phyloP scores from a whole-genome alignment of 2,113 vertebrate species.

The Callospermophilus lateralis region DNA sequence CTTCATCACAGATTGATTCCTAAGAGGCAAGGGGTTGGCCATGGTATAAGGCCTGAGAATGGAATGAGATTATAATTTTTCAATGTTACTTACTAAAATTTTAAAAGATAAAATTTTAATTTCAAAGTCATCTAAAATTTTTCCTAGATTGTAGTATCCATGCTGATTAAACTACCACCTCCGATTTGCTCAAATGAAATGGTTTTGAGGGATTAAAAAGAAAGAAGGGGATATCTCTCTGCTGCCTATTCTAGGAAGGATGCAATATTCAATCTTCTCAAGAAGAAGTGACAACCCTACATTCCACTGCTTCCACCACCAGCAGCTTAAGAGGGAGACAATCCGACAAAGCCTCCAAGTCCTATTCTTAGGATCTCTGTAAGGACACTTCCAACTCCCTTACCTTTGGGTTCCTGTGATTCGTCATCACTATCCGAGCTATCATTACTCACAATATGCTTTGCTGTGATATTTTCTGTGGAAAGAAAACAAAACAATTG shows the following conservation, averaged over 20 bases:
- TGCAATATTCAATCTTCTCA: not conserved
- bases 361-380: not conserved
- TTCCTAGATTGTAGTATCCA: not conserved
- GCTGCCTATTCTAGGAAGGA: not conserved
- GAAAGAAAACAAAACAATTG: constrained; percentile 68
- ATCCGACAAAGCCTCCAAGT: not conserved
- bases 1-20: not conserved
- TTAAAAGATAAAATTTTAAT: not conserved
- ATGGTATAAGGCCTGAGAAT: not conserved
- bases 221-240: not conserved
- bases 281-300: not conserved
- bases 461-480: constrained; percentile 95
- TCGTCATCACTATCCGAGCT: constrained; percentile 95
- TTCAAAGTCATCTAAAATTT: not conserved
- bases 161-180: not conserved
- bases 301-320: no score
- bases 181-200: not conserved
- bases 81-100: not conserved
- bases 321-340: no score
- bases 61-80: not conserved
- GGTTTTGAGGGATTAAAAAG: not conserved
- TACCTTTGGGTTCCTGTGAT: constrained; percentile 92
- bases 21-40: not conserved
- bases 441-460: constrained; percentile 95
- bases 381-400: constrained; percentile 40